These are phyloP conservation scores for Hermetia illucens DNA, from an alignment of 1,140 invertebrate genomes.

Conservation along the genomic window DNA sequence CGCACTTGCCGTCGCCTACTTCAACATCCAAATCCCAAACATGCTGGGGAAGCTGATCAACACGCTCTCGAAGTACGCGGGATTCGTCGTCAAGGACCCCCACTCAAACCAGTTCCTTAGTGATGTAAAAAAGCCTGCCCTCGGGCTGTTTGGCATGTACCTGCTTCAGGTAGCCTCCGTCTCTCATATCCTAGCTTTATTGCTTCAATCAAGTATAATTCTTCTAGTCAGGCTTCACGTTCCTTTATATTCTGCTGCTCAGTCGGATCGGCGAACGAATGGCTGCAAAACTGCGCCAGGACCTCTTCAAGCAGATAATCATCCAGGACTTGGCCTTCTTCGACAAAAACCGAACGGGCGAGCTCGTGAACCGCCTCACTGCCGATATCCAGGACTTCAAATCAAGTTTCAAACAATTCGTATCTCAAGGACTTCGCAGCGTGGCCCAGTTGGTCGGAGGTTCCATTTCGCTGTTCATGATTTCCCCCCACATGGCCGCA, in stretches of 20 bases:
- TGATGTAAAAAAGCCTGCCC: conserved; percentile 48
- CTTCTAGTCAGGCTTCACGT: conserved; percentile 70
- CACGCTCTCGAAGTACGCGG: conserved; percentile 43
- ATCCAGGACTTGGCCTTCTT: conserved; percentile 84
- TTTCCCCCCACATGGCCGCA: conserved; percentile 79
- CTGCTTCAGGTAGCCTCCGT: conserved; percentile 44
- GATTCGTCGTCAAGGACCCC: conserved; percentile 25
- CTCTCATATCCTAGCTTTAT: conserved; percentile 6
- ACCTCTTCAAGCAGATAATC: conserved; percentile 72
- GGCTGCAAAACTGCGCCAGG: conserved; percentile 60
- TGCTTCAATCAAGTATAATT: conserved; percentile 10
- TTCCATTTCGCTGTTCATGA: conserved; percentile 32
- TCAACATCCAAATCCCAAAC: conserved; percentile 72
- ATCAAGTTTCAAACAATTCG: conserved; percentile 82
- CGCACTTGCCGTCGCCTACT: conserved; percentile 58
- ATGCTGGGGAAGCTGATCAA: conserved; percentile 64
- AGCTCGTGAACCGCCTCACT: conserved; percentile 78
- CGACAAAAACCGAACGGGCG: conserved; percentile 78
- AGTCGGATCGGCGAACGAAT: conserved; percentile 77
- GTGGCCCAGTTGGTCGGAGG: conserved; percentile 53
- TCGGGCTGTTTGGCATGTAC: conserved; percentile 51
- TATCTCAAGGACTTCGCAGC: conserved; percentile 78
- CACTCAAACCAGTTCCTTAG: conserved; percentile 35
- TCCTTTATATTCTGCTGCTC: conserved; percentile 74
- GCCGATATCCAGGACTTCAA: conserved; percentile 95